Conservation (phyloP, 35 echinoderm and acorn worm genomes). For the Lytechinus pictus region DNA sequence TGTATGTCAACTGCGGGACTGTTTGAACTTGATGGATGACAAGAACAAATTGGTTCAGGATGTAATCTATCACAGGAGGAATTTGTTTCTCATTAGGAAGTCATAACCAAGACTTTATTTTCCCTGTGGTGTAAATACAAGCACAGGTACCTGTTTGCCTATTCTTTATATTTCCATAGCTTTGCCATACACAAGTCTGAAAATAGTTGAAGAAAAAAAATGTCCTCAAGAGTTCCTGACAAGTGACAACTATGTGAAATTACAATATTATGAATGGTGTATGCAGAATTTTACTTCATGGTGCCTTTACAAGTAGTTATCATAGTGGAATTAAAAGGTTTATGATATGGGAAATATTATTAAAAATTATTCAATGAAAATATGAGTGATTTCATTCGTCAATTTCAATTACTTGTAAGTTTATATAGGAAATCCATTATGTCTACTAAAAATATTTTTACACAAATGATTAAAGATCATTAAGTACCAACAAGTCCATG, state of each 20-base stretch:
- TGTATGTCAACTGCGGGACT: neutral
- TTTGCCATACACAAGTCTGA: neutral
- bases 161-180: neutral
- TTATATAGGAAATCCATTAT: too few relatives aligned
- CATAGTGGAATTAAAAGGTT: too few relatives aligned
- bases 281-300: neutral
- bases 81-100: conserved; percentile 40
- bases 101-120: neutral
- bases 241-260: neutral
- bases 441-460: too few relatives aligned
- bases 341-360: too few relatives aligned
- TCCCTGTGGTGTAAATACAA: neutral
- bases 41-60: conserved; percentile 32
- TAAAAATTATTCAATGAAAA: too few relatives aligned
- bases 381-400: too few relatives aligned
- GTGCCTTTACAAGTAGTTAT: too few relatives aligned
- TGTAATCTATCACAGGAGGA: conserved; percentile 28
- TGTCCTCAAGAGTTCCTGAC: neutral
- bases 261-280: neutral
- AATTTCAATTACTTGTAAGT: too few relatives aligned
- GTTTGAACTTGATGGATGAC: conserved; percentile 3
- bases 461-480: too few relatives aligned
- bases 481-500: too few relatives aligned
- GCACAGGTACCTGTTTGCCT: neutral
- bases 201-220: neutral